phyloP scores from a whole-genome alignment of 1,140 invertebrate species.

The Bradysia coprophila region DNA sequence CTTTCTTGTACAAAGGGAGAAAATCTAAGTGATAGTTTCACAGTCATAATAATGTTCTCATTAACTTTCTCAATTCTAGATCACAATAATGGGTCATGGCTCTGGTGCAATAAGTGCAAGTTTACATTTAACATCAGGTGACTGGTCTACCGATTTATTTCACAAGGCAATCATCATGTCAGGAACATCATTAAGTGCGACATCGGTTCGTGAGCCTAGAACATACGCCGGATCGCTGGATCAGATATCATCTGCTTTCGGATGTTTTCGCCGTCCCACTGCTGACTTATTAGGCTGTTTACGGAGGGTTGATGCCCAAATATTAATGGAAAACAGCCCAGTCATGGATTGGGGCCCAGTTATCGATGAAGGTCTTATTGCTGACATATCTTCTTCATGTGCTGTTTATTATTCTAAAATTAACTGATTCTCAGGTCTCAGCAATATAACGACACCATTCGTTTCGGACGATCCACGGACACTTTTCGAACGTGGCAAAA shows the following conservation, averaged over 20 bases:
- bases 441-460: slow-evolving; percentile 42
- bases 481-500: slow-evolving; percentile 34
- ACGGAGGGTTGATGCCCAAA: slow-evolving; percentile 32
- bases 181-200: slow-evolving; percentile 40
- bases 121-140: slow-evolving; percentile 40
- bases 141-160: slow-evolving; percentile 37
- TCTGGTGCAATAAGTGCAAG: slow-evolving; percentile 56
- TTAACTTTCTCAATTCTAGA: too few relatives aligned
- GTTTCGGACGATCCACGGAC: slow-evolving; percentile 40
- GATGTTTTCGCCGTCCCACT: slow-evolving; percentile 41
- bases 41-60: too few relatives aligned
- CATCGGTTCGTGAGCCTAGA: slow-evolving; percentile 30
- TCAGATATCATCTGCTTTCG: slow-evolving; percentile 39
- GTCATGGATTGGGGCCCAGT: slow-evolving; percentile 55
- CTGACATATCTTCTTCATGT: too few relatives aligned
- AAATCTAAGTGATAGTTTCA: too few relatives aligned
- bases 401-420: not conserved
- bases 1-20: too few relatives aligned
- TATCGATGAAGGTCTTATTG: slow-evolving; percentile 43
- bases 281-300: slow-evolving; percentile 44
- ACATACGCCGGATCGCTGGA: slow-evolving; percentile 32
- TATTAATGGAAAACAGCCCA: slow-evolving; percentile 37
- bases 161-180: slow-evolving; percentile 51
- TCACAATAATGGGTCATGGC: slow-evolving; percentile 74
- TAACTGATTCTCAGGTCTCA: too few relatives aligned